These are phyloP conservation scores for Panthera leo DNA, from an alignment of 2,113 vertebrate genomes.

Conservation along the genomic window DNA sequence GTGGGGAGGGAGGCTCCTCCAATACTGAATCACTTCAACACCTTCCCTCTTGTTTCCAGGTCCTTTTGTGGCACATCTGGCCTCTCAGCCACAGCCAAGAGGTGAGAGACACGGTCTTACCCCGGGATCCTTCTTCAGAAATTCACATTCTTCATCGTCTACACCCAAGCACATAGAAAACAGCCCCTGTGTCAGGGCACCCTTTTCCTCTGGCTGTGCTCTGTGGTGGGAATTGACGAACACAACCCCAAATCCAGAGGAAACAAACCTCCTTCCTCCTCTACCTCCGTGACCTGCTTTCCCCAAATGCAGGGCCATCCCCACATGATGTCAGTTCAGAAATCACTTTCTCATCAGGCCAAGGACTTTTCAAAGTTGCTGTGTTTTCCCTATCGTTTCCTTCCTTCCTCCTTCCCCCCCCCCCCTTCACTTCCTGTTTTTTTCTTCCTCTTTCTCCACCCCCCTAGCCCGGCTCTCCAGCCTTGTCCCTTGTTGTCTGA, in stretches of 20 bases:
- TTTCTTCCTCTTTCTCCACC: slow-evolving; percentile 76
- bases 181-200: background rate
- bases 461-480: slow-evolving; percentile 49
- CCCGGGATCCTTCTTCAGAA: background rate
- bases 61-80: background rate
- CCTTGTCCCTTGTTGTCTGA: slow-evolving; percentile 42
- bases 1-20: background rate
- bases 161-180: background rate
- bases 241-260: background rate
- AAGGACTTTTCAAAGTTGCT: slow-evolving; percentile 52
- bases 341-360: slow-evolving; percentile 62
- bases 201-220: background rate
- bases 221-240: background rate
- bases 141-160: background rate
- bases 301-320: background rate
- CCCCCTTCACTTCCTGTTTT: slow-evolving; percentile 74
- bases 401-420: slow-evolving; percentile 25
- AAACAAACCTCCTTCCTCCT: background rate
- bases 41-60: background rate
- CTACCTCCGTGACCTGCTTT: background rate
- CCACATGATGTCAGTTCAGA: background rate
- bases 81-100: background rate
- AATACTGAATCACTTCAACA: background rate
- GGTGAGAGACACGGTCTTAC: background rate
- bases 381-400: slow-evolving; percentile 75